Base-by-base conservation (phyloP, 2,888 invertebrate genomes). In the Lypha dubia region DNA sequence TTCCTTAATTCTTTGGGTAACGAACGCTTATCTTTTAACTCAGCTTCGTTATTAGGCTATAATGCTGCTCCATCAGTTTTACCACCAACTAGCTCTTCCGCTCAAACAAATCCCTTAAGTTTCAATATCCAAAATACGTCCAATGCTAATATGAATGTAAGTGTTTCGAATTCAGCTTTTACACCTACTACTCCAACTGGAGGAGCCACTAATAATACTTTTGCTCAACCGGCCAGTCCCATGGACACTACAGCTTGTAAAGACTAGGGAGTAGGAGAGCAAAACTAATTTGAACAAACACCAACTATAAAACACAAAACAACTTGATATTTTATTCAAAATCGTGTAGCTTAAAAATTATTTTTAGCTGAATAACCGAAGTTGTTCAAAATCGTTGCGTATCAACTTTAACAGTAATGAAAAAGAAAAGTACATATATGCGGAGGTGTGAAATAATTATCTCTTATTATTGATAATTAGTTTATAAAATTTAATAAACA, bases 221-320 rank as follows among this genome's bases (percentile, higher is more conserved):
- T 93, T 85, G 91, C 93, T 70, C 95, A 94, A 92, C 95, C 95
- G 84, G 94, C 95, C 91, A 95, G 95, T 93, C 95, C 95, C 68
- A 95, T 95, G 95, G 95, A 95, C 93, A 95, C 95, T 75, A 95
- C 95, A 83, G 90, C 92, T 83, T 94, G 93, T 88, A 94, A 94
- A 91, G 94, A 94, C 90, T 94, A 94, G 89, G 32, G 65, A 60
- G 46, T 17, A 20, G 24, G 46, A 44, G 38, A 58, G 32, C 9
- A 46, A 38, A 38, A 15, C 20, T 56, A 51, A 15, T 32, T 17
- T 44, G 20, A 58, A 41, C 15, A 56, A 56, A 79, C 44, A 60
- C 51, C 32, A 63, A 46, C 13, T 24, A 46, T 63, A 56, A 38
- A 9, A 35, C 32, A 17, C n/a, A 17, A 20, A 17, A 49, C 6